phyloP scores from a whole-genome alignment of 2,113 vertebrate species.

The Entosphenus tridentatus region DNA sequence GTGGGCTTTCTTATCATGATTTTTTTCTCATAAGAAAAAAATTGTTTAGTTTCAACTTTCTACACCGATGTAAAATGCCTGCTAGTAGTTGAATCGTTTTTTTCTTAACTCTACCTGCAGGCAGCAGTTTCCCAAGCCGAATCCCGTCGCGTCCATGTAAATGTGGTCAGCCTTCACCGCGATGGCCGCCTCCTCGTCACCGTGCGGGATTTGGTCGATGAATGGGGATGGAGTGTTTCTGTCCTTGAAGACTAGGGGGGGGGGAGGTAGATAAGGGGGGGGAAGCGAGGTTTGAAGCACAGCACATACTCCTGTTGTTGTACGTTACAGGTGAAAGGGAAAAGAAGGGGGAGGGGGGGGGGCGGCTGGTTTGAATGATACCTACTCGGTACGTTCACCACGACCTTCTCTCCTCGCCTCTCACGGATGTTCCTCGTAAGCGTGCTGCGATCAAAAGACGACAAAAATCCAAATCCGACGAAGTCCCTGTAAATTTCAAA shows the following conservation, averaged over 20 bases:
- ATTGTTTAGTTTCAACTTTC: too few species aligned
- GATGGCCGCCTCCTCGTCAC: conserved; percentile 45
- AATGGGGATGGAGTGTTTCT: conserved; percentile 56
- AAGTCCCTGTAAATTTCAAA: too few species aligned
- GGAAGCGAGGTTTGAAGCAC: too few species aligned
- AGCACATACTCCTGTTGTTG: too few species aligned
- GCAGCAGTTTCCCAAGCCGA: conserved; percentile 96
- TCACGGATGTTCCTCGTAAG: conserved; percentile 85
- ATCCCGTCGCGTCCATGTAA: conserved; percentile 97
- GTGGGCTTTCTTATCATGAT: too few species aligned
- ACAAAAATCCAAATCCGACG: neutral
- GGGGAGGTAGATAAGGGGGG: conserved; percentile 11
- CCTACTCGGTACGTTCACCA: conserved; percentile 88
- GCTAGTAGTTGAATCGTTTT: too few species aligned
- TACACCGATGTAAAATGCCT: too few species aligned
- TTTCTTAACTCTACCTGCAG: conserved; percentile 44
- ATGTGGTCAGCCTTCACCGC: conserved; percentile 58
- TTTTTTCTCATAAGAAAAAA: too few species aligned
- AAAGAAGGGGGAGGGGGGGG: too few species aligned
- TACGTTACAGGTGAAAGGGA: too few species aligned
- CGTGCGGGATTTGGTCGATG: conserved; percentile 51
- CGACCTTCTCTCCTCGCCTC: conserved; percentile 78
- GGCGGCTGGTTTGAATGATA: conserved; percentile 8
- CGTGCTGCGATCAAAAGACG: conserved; percentile 28
- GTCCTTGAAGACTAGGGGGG: conserved; percentile 60